Evolutionary conservation across 2,888 invertebrate species (phyloP).

Genomic region (Amorpha juglandis): DNA sequence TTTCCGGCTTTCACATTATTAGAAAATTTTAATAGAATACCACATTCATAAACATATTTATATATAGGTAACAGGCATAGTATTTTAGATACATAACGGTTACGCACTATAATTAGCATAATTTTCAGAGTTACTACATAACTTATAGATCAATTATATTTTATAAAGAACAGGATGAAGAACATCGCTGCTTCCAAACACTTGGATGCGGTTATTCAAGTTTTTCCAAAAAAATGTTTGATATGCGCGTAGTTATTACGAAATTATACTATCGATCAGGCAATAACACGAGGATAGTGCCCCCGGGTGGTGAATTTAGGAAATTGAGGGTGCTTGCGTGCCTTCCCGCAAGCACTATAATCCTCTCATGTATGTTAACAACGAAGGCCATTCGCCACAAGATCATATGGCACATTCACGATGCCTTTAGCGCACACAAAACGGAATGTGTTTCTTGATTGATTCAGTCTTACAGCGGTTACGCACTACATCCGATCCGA

Average conservation of each 20-base stretch:
- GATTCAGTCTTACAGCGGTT: too few species aligned
- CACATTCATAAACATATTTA: conserved; percentile 9
- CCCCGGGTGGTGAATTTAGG: conserved; percentile 78
- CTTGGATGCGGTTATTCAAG: conserved; percentile 38
- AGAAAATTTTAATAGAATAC: conserved; percentile 34
- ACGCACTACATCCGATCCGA: too few species aligned
- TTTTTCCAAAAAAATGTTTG: conserved; percentile 59
- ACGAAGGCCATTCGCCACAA: conserved; percentile 60
- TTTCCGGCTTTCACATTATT: conserved; percentile 48
- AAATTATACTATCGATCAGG: conserved; percentile 80
- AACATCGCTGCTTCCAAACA: background rate
- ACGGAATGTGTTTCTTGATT: conserved; percentile 11
- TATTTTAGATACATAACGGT: background rate
- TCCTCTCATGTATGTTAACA: conserved; percentile 65
- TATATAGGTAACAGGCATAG: background rate
- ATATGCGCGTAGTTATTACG: conserved; percentile 68
- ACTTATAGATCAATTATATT: too few species aligned
- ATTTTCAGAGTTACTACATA: background rate
- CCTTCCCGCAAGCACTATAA: conserved; percentile 65
- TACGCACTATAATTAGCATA: background rate
- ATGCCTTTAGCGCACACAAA: conserved; percentile 30
- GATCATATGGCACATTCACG: conserved; percentile 71
- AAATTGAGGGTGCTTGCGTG: conserved; percentile 77
- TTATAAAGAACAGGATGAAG: background rate
- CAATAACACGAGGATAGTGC: conserved; percentile 74